Conservation (phyloP, 2,113 vertebrate species). For the Mirounga angustirostris region DNA sequence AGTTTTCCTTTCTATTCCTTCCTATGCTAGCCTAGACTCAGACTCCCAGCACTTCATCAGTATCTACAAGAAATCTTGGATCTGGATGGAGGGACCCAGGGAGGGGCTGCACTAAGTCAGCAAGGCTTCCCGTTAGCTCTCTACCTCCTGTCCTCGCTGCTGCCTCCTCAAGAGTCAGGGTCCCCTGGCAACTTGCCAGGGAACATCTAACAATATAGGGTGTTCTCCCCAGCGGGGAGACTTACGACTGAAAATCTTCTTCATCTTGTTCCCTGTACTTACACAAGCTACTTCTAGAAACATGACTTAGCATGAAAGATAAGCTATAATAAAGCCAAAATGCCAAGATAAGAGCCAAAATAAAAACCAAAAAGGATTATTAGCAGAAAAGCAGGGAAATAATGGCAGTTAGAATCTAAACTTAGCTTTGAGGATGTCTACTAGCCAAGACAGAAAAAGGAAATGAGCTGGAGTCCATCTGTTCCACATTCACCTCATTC, state of each 20-base stretch:
- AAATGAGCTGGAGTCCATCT: fast-evolving
- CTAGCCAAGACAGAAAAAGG: not conserved
- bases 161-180: not conserved
- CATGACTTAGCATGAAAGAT: not conserved
- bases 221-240: not conserved
- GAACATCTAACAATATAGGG: not conserved
- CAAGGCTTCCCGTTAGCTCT: not conserved
- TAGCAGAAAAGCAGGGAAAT: not conserved
- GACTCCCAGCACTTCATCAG: not conserved
- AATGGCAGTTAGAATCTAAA: not conserved
- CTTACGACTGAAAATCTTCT: not conserved
- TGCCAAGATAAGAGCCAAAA: not conserved
- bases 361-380: not conserved
- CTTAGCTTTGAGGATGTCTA: not conserved
- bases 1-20: not conserved
- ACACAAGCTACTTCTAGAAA: not conserved
- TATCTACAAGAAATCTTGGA: not conserved
- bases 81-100: not conserved
- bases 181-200: not conserved
- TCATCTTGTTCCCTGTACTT: not conserved
- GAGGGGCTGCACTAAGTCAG: not conserved
- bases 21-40: not conserved
- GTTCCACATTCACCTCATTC: not conserved
- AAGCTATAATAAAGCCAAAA: not conserved
- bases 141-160: not conserved